These are phyloP conservation scores for Gephyroberyx darwinii DNA, from an alignment of 2,797 vertebrate genomes.

Conservation along the genomic window DNA sequence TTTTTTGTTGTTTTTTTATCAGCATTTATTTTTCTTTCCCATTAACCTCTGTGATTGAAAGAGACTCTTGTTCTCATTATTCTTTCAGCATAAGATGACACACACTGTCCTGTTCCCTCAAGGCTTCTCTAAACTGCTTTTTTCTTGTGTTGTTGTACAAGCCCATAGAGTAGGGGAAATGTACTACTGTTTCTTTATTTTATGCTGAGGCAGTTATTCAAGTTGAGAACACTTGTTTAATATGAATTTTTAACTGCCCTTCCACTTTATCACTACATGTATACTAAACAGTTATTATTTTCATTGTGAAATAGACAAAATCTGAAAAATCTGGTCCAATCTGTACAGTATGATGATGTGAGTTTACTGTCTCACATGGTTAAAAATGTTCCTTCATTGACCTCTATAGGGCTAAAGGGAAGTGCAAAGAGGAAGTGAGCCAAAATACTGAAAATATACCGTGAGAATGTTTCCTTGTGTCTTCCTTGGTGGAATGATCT, in stretches of 20 bases:
- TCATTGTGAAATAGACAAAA: background rate
- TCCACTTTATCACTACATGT: background rate
- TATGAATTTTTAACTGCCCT: background rate
- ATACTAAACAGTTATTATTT: background rate
- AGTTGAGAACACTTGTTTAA: slow-evolving; percentile 9
- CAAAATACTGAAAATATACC: slow-evolving; percentile 23
- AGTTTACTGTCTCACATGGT: background rate
- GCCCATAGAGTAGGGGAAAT: slow-evolving; percentile 7
- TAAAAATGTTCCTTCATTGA: slow-evolving; percentile 22
- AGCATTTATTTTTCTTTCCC: slow-evolving; percentile 60
- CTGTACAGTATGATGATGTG: background rate
- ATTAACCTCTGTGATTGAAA: slow-evolving; percentile 54
- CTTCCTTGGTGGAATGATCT: background rate
- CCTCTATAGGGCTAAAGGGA: background rate
- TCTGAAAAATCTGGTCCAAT: background rate
- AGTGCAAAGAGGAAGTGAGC: slow-evolving; percentile 58
- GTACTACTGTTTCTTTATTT: slow-evolving; percentile 17
- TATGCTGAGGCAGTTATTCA: slow-evolving; percentile 10
- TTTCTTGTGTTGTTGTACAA: slow-evolving; percentile 36
- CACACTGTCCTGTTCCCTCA: slow-evolving; percentile 8
- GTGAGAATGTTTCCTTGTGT: slow-evolving; percentile 5
- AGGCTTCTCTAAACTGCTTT: slow-evolving; percentile 8
- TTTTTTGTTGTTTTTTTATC: slow-evolving; percentile 41
- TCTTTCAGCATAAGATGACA: slow-evolving; percentile 16
- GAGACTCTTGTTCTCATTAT: slow-evolving; percentile 30